Evolutionary conservation across 2,797 vertebrate genomes (phyloP).

Genomic region (Harpagifer antarcticus): DNA sequence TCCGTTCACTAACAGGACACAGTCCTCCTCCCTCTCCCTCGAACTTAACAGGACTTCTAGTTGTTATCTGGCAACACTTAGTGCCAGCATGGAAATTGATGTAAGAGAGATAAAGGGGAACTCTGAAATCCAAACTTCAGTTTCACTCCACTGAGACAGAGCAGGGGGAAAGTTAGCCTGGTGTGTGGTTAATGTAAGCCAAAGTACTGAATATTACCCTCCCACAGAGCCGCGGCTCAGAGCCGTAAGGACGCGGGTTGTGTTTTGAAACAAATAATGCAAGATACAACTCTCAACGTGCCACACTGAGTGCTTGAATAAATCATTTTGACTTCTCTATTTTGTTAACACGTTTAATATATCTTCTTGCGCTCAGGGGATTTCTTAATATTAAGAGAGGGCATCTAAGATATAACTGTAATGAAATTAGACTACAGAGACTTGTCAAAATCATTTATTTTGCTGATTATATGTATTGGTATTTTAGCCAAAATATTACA

Average conservation of each 20-base stretch:
- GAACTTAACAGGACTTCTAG: conserved; percentile 80
- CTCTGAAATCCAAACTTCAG: conserved; percentile 83
- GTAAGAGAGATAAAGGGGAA: conserved; percentile 84
- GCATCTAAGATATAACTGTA: conserved; percentile 38
- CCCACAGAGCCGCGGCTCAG: conserved; percentile 76
- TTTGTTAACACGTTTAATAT: conserved; percentile 61
- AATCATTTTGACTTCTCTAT: conserved; percentile 71
- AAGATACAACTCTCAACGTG: conserved; percentile 58
- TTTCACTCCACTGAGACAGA: conserved; percentile 83
- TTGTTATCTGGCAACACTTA: conserved; percentile 84
- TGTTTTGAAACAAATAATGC: conserved; percentile 80
- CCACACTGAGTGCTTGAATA: conserved; percentile 67
- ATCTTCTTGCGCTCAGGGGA: conserved; percentile 35
- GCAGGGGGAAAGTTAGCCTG: conserved; percentile 80
- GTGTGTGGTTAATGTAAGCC: conserved; percentile 85
- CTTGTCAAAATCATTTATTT: conserved; percentile 55
- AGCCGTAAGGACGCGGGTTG: conserved; percentile 67
- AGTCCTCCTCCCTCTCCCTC: conserved; percentile 70
- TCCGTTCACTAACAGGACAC: conserved; percentile 80
- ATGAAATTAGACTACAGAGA: conserved; percentile 57
- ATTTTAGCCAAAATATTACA: conserved; percentile 52
- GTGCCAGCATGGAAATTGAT: conserved; percentile 83
- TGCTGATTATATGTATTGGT: conserved; percentile 33
- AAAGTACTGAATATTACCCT: conserved; percentile 84
- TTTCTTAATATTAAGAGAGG: conserved; percentile 52